phyloP scores from a whole-genome alignment of 1,140 invertebrate species.

The Drosophila biarmipes region DNA sequence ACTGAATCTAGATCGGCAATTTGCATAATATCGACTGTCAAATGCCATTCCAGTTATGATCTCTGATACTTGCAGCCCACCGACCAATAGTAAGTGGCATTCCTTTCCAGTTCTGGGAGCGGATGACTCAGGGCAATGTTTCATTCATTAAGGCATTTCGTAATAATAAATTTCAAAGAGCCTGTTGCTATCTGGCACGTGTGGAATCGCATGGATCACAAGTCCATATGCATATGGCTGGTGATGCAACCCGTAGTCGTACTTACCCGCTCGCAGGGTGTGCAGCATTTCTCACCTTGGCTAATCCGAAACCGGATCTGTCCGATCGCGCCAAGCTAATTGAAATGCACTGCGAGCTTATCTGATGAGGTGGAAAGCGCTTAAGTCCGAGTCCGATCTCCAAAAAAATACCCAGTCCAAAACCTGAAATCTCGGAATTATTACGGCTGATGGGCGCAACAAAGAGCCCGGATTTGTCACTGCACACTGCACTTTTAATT shows the following conservation, averaged over 20 bases:
- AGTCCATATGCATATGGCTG: slow-evolving; percentile 12
- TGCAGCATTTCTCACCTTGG: slow-evolving; percentile 30
- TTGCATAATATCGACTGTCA: slow-evolving; percentile 47
- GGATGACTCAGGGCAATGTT: slow-evolving; percentile 38
- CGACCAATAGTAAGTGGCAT: slow-evolving; percentile 1
- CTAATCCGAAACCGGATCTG: slow-evolving; percentile 56
- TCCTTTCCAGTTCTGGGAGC: slow-evolving; percentile 11
- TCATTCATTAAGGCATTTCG: slow-evolving; percentile 42
- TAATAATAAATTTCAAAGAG: slow-evolving; percentile 17
- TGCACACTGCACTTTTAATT: slow-evolving; percentile 14
- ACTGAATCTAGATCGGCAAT: slow-evolving; percentile 56
- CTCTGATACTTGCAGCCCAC: slow-evolving; percentile 1
- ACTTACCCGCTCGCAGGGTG: slow-evolving; percentile 8
- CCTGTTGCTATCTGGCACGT: slow-evolving; percentile 26
- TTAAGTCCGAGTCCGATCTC: slow-evolving; percentile 2
- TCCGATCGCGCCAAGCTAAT: slow-evolving; percentile 3
- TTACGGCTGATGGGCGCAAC: slow-evolving; percentile 5
- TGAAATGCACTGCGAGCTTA: slow-evolving; percentile 19
- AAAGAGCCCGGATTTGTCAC: slow-evolving; percentile 26
- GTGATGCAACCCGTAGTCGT: slow-evolving; percentile 24
- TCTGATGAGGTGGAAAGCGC: slow-evolving; percentile 19
- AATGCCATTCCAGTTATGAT: neutral
- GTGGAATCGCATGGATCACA: slow-evolving; percentile 29
- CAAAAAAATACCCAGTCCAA: slow-evolving; percentile 1
- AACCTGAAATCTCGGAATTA: slow-evolving; percentile 20